These are phyloP conservation scores for Jacana jacana DNA, from an alignment of 2,113 vertebrate genomes.

Conservation along the genomic window DNA sequence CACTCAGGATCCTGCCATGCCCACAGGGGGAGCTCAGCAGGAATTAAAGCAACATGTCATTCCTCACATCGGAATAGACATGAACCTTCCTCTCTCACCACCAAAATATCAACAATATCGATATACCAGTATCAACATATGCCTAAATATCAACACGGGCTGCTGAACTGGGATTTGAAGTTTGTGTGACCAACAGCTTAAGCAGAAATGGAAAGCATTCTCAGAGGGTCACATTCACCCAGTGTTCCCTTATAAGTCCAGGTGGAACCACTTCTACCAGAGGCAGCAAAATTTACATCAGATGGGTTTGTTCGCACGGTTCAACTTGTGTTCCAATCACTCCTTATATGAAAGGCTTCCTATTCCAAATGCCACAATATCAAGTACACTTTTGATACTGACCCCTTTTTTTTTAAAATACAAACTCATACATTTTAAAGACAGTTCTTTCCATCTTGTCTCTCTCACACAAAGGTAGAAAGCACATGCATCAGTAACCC, in stretches of 20 bases:
- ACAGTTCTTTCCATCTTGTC: neutral
- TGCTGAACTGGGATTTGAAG: neutral
- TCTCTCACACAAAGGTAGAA: neutral
- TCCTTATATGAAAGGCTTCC: neutral
- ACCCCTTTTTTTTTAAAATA: neutral
- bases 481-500: neutral
- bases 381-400: neutral
- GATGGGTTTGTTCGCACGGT: neutral
- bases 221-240: neutral
- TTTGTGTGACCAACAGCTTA: neutral
- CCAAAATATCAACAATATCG: neutral
- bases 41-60: neutral
- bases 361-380: neutral
- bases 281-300: neutral
- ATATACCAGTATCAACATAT: no score
- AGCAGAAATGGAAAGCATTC: neutral
- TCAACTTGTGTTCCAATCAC: neutral
- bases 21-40: neutral
- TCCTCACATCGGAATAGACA: neutral
- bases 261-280: neutral
- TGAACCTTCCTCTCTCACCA: neutral
- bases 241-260: neutral
- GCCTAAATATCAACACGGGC: neutral
- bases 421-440: neutral
- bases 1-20: neutral